phyloP scores from a whole-genome alignment of 2,888 invertebrate genomes.

The Leptodirus hochenwartii region DNA sequence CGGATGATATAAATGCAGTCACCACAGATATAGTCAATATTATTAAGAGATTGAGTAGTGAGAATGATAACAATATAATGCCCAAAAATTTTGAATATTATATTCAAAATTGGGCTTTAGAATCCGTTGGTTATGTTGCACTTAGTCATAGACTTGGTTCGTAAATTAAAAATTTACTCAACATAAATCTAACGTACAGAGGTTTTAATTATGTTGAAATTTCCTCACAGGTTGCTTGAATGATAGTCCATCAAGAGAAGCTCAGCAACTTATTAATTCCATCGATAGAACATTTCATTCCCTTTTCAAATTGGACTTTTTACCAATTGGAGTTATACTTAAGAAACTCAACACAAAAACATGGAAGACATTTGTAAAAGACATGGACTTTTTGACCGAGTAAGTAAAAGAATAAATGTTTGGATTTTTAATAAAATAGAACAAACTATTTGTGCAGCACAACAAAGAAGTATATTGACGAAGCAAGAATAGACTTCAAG shows the following conservation, averaged over 20 bases:
- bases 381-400: slow-evolving; percentile 26
- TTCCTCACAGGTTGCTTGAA: slow-evolving; percentile 23
- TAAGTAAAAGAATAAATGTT: slow-evolving; percentile 13
- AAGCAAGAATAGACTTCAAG: not conserved
- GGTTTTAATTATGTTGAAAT: too few relatives aligned
- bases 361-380: slow-evolving; percentile 21
- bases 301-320: too few relatives aligned
- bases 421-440: too few relatives aligned
- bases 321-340: too few relatives aligned
- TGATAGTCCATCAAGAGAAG: slow-evolving; percentile 21
- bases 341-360: slow-evolving; percentile 18
- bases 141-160: slow-evolving; percentile 22
- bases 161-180: too few relatives aligned
- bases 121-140: slow-evolving; percentile 30
- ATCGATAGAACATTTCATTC: slow-evolving; percentile 18
- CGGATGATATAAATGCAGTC: slow-evolving; percentile 18
- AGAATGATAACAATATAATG: slow-evolving; percentile 17
- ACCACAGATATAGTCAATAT: slow-evolving; percentile 18
- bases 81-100: slow-evolving; percentile 30
- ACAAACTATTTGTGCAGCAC: slow-evolving; percentile 1
- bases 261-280: slow-evolving; percentile 26
- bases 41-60: slow-evolving; percentile 13
- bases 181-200: too few relatives aligned
- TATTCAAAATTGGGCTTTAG: slow-evolving; percentile 43
- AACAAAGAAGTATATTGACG: slow-evolving; percentile 2